phyloP scores from a whole-genome alignment of 2,888 invertebrate species.

The Salticus scenicus region DNA sequence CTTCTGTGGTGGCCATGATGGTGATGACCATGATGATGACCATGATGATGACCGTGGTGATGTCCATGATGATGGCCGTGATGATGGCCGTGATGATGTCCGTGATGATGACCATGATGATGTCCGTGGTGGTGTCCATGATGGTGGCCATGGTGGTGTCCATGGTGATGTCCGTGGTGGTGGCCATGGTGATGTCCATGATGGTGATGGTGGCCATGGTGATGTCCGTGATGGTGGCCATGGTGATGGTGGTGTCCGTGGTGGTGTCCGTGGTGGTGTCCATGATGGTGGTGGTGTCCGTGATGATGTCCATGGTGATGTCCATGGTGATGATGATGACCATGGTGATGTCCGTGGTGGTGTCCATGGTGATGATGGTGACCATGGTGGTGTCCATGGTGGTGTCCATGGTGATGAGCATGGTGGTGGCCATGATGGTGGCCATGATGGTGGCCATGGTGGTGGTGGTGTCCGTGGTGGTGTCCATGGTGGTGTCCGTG shows the following conservation, averaged over 20 bases:
- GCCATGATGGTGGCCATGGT: constrained; percentile 29
- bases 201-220: constrained; percentile 52
- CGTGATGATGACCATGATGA: constrained; percentile 12
- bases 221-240: constrained; percentile 41
- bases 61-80: neutral
- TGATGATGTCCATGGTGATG: constrained; percentile 40
- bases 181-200: constrained; percentile 57
- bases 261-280: constrained; percentile 43
- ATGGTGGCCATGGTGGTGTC: constrained; percentile 30
- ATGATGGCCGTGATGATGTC: neutral
- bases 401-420: constrained; percentile 27
- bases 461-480: constrained; percentile 42
- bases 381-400: constrained; percentile 23
- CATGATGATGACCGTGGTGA: constrained; percentile 16
- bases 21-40: constrained; percentile 22
- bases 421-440: constrained; percentile 30
- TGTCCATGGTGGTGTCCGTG: constrained; percentile 41
- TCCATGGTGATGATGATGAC: constrained; percentile 13
- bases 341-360: constrained; percentile 23
- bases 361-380: constrained; percentile 28
- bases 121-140: constrained; percentile 28
- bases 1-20: constrained; percentile 60
- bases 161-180: constrained; percentile 54
- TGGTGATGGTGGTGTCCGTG: constrained; percentile 48
- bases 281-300: constrained; percentile 55